These are phyloP conservation scores for Seira sanloemensis DNA, from an alignment of 2,888 invertebrate genomes.

Conservation along the genomic window DNA sequence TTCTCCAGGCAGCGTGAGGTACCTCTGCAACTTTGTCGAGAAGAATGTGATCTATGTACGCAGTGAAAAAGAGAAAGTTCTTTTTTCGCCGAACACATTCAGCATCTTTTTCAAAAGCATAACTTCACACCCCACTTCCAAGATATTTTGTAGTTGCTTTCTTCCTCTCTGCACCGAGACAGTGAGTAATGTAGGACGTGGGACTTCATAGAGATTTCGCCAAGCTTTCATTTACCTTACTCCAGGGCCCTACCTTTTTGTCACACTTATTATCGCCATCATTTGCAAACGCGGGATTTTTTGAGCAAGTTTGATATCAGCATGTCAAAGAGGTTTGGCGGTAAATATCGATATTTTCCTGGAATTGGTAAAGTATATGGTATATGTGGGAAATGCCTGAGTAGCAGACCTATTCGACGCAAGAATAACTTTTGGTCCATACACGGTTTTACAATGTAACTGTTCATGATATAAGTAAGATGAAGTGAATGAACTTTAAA, in stretches of 20 bases:
- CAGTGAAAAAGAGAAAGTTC: neutral
- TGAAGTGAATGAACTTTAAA: neutral
- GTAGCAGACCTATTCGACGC: too few species aligned
- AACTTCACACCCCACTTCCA: constrained; percentile 2
- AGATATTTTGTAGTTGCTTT: neutral
- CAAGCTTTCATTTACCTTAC: neutral
- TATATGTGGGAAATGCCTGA: too few species aligned
- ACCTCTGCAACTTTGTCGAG: neutral
- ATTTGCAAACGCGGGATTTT: neutral
- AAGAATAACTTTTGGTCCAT: too few species aligned
- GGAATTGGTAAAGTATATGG: too few species aligned
- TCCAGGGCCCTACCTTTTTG: neutral
- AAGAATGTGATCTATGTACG: neutral
- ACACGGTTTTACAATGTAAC: too few species aligned
- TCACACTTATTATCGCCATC: neutral
- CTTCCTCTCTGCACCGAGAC: constrained; percentile 15
- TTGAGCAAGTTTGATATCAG: constrained; percentile 14
- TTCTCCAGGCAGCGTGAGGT: neutral
- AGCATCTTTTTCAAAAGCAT: neutral
- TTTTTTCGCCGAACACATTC: neutral
- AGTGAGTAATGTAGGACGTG: constrained; percentile 48
- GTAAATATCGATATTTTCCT: too few species aligned
- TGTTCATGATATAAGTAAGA: too few species aligned
- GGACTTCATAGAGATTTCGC: constrained; percentile 56
- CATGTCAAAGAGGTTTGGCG: neutral